Evolutionary conservation across 2,797 vertebrate genomes (phyloP), one percentile per base, ranked within the genome.

Genomic region (Neostethus bicornis): DNA sequence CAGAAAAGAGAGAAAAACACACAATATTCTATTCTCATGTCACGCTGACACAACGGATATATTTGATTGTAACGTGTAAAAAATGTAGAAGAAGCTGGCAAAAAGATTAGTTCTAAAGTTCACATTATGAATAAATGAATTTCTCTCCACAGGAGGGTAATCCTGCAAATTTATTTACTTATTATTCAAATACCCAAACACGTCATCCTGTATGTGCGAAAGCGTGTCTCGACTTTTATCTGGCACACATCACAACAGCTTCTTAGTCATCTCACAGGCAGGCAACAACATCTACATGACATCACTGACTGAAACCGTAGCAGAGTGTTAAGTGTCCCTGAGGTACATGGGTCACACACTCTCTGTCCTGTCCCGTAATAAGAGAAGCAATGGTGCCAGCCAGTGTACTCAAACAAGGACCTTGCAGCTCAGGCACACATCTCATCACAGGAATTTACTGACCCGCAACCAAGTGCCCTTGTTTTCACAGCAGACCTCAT

Each of bases 241-340:
- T 69, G 52, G 68, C 68, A 65, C 63, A 35, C 32, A 44, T 73
- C 65, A 62, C 55, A 37, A 32, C 69, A 44, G 35, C 21, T 55
- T 24, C 37, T 28, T 71, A 48, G 52, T 57, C 67, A 42, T 38
- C 48, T 65, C 66, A 68, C 58, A 66, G 61, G 39, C 41, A 55
- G 32, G 31, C 20, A 12, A 67, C 53, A 37, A 24, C 39, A 20
- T 74, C 44, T 69, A 21, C 60, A 69, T 77, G 71, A 65, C 70
- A 62, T 87, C 84, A 78, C 69, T 31, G 10, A 2, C 62, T 87
- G 89, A 87, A 87, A 90, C 79, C 3, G 16, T 75, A 86, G 41
- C 81, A 76, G 63, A 73, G 83, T 81, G 72, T 84, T 69, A 70
- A 61, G 79, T 84, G 72, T 83, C 82, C 61, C 52, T 4, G 23